Base-by-base conservation (phyloP, 2,888 invertebrate species). In the Matsumyia berberina region DNA sequence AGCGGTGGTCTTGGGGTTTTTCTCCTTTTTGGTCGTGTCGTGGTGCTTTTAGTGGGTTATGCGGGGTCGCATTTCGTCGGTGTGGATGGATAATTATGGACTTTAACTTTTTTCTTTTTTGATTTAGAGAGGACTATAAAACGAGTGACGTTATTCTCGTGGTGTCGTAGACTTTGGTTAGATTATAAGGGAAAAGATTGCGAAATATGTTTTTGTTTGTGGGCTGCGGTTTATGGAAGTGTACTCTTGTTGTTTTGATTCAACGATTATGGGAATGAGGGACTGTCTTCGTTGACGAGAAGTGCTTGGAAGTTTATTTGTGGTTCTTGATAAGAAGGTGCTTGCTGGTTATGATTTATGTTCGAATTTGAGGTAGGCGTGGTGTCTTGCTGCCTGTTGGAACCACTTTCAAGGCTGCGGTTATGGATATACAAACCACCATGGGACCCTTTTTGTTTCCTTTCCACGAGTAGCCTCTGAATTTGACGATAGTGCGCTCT, bases 71-170 rank as follows among this genome's bases (percentile, higher is more conserved):
- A 58, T 73, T 73, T 35, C 67, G 37, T 35, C 67, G 44, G 33
- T 74, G 62, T 67, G 49, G 60, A 72, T 55, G 35, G 67, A 80
- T 74, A 67, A 67, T 80, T 80, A 80, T 80, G 42, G 31, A 42
- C 9, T 29, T 46, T 42, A 58, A 29, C 58, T 39, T 39, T 53
- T 66, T 66, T n/a, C n/a, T 35, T 35, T 12, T 37, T 4, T 35
- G 8, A 9, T 51, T 42, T 62, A 6, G 19, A 39, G n/a, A 37
- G 19, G 46, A 53, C 46, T 42, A 69, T 70, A 55, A 53, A 78
- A 62, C 60, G 44, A 55, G 60, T 69, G 77, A 77, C 77, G 37
- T 77, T 69, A 62, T 53, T 69, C 9, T 11, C 12, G 12, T 29
- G 24, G 24, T 35, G 49, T 49, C 24, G 37, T 19, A 49, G 35